These are phyloP conservation scores for Eugnorisma glareosa DNA, from an alignment of 2,888 invertebrate genomes.

Conservation along the genomic window DNA sequence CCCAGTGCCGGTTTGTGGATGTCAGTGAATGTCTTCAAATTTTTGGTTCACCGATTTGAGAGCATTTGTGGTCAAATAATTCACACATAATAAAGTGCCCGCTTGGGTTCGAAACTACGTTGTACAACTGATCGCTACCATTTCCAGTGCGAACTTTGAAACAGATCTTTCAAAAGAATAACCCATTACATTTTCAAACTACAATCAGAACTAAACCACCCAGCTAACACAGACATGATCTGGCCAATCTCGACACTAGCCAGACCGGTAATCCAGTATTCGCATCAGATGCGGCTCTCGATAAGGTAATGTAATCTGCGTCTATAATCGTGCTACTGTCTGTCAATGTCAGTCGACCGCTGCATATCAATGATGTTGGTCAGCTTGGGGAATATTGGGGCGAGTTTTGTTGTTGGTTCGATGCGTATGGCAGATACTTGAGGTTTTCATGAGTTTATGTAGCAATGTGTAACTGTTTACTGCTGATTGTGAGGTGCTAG, in stretches of 20 bases:
- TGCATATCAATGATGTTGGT: constrained; percentile 39
- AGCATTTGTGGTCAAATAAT: background rate
- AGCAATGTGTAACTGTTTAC: background rate
- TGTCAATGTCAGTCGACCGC: constrained; percentile 37
- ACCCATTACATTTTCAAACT: background rate
- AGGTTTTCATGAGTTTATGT: background rate
- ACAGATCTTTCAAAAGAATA: background rate
- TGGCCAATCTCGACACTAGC: constrained; percentile 35
- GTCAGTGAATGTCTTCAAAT: background rate
- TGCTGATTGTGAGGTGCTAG: background rate
- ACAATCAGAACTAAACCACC: background rate
- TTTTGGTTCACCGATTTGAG: background rate
- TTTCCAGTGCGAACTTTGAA: background rate
- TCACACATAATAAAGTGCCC: background rate
- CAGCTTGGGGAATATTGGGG: constrained; percentile 5
- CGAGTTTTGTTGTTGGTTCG: background rate
- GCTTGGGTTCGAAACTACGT: background rate
- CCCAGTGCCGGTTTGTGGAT: background rate
- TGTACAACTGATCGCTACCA: background rate
- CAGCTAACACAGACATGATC: constrained; percentile 26
- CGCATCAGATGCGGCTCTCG: constrained; percentile 46
- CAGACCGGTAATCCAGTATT: constrained; percentile 46
- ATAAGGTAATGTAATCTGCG: constrained; percentile 57
- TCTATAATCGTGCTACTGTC: constrained; percentile 41
- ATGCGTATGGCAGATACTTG: background rate